Conservation (phyloP, 1,140 invertebrate genomes). For the Drosophila insularis region DNA sequence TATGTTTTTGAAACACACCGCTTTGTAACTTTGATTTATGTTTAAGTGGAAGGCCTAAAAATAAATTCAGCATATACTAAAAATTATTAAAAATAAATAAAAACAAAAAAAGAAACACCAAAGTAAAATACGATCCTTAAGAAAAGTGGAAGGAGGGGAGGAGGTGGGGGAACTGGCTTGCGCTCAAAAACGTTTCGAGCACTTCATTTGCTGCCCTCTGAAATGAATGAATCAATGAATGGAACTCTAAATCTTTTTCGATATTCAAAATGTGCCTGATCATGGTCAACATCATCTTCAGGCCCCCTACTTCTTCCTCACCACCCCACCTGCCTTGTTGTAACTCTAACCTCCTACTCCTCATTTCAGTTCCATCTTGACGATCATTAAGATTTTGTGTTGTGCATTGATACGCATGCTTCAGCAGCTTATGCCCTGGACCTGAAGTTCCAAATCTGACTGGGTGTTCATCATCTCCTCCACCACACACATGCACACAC, state of each 20-base stretch:
- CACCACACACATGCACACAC: conserved; percentile 15
- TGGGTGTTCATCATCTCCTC: conserved; percentile 57
- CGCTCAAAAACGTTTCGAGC: conserved; percentile 59
- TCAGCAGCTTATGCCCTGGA: conserved; percentile 60
- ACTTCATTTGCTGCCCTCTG: conserved; percentile 68
- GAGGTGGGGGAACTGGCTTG: conserved; percentile 1
- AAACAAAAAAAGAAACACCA: conserved; percentile 39
- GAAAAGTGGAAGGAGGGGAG: neutral
- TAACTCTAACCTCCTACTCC: neutral
- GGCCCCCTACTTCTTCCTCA: too few species aligned
- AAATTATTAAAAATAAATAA: conserved; percentile 56
- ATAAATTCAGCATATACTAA: conserved; percentile 53
- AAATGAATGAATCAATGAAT: conserved; percentile 78
- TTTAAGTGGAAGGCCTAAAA: conserved; percentile 55
- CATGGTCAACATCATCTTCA: conserved; percentile 39
- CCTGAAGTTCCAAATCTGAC: conserved; percentile 33
- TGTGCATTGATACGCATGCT: conserved; percentile 76
- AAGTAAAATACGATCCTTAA: conserved; percentile 41
- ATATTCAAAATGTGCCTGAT: conserved; percentile 61
- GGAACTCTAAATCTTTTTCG: conserved; percentile 44
- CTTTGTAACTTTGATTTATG: conserved; percentile 67
- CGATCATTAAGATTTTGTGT: conserved; percentile 76
- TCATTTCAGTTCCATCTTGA: conserved; percentile 56
- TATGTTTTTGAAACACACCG: conserved; percentile 62
- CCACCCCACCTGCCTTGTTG: neutral